Evolutionary conservation across 2,113 vertebrate species (phyloP).

Genomic region (Alligator mississippiensis): DNA sequence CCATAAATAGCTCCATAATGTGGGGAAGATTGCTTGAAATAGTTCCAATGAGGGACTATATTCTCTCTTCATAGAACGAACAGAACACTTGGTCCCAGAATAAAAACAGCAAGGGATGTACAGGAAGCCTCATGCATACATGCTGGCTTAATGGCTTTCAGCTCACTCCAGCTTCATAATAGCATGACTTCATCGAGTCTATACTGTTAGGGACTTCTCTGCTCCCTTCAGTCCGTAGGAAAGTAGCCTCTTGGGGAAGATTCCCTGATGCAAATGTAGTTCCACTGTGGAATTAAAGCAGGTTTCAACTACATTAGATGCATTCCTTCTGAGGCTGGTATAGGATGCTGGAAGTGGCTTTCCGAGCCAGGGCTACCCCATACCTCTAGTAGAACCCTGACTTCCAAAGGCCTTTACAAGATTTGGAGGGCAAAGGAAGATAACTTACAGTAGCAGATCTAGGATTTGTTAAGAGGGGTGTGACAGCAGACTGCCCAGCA

Average conservation of each 20-base stretch:
- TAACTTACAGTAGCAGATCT: no score
- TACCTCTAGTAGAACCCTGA: neutral
- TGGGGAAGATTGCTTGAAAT: neutral
- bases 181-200: neutral
- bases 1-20: neutral
- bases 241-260: neutral
- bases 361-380: neutral
- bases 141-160: neutral
- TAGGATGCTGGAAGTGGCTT: neutral
- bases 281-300: neutral
- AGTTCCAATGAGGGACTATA: neutral
- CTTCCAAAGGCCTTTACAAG: neutral
- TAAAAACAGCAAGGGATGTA: neutral
- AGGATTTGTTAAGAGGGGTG: no score
- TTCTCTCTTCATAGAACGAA: neutral
- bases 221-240: neutral
- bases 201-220: neutral
- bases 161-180: neutral
- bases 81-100: neutral
- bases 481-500: no score
- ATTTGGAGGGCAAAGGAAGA: neutral
- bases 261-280: neutral
- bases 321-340: neutral
- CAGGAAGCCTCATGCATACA: neutral
- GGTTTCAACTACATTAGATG: neutral